phyloP scores from a whole-genome alignment of 2,797 vertebrate species.

The Sebastes variabilis region DNA sequence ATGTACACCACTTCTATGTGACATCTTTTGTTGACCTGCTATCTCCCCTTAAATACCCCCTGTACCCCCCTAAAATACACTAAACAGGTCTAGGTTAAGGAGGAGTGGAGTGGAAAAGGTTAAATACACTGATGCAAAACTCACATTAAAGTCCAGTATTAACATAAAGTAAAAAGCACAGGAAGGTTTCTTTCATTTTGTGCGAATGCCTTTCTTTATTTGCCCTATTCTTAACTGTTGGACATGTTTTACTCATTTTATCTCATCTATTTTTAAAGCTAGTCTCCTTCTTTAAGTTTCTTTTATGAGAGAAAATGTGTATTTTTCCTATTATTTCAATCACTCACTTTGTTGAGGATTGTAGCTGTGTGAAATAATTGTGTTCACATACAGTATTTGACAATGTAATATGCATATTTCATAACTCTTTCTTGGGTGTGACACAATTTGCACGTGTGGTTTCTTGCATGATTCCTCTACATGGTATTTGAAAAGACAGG shows the following conservation, averaged over 20 bases:
- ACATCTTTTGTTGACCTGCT: too few relatives aligned
- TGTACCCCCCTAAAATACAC: too few relatives aligned
- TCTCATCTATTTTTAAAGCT: not conserved
- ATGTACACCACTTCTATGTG: too few relatives aligned
- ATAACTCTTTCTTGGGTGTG: conserved; percentile 47
- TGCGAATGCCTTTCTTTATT: not conserved
- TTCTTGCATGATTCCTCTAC: conserved; percentile 1
- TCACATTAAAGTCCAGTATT: too few relatives aligned
- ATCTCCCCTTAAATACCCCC: too few relatives aligned
- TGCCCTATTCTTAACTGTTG: not conserved
- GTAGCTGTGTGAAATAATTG: not conserved
- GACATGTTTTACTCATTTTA: not conserved
- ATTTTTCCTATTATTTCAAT: not conserved
- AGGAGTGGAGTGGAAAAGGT: too few relatives aligned
- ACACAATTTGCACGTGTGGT: not conserved
- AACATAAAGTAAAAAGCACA: not conserved
- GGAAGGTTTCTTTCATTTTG: conserved; percentile 13
- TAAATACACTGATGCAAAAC: too few relatives aligned
- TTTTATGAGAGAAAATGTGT: not conserved
- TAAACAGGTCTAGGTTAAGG: too few relatives aligned
- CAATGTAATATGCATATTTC: not conserved
- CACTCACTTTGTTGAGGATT: not conserved
- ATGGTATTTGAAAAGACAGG: conserved; percentile 64
- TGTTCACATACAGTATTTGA: not conserved
- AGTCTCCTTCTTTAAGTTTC: not conserved